phyloP scores from a whole-genome alignment of 2,113 vertebrate genomes.

The Struthio camelus region DNA sequence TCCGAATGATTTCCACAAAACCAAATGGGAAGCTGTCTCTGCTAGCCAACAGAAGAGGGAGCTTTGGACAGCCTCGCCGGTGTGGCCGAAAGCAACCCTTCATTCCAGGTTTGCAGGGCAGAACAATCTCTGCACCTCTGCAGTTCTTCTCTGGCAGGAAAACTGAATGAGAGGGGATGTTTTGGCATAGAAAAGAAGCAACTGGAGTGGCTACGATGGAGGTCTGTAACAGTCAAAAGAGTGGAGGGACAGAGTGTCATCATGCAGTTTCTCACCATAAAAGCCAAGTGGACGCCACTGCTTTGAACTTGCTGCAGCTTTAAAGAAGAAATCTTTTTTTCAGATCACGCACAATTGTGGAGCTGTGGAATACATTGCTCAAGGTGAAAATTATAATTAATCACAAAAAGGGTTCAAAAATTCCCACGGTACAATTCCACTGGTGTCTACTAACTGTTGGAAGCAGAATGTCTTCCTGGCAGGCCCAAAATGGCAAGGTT shows the following conservation, averaged over 20 bases:
- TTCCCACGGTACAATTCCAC: not conserved
- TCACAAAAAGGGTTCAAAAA: not conserved
- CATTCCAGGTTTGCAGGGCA: not conserved
- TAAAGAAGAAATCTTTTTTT: not conserved
- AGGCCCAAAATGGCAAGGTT: not conserved
- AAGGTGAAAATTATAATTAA: not conserved
- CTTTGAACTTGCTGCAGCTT: not conserved
- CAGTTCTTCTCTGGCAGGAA: not conserved
- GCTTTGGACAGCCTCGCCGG: not conserved
- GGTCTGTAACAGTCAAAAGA: not conserved
- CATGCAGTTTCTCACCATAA: not conserved
- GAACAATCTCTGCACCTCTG: not conserved
- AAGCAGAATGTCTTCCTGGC: not conserved
- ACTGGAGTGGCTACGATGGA: not conserved
- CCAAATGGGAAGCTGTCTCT: not conserved
- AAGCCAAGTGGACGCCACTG: not conserved
- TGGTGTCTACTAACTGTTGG: not conserved
- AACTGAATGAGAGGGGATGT: not conserved
- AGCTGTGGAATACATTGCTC: not conserved
- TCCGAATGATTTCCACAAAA: not conserved
- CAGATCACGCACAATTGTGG: not conserved
- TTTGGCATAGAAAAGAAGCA: not conserved
- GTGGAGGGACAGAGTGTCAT: not conserved
- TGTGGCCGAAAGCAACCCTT: not conserved
- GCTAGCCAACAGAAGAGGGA: not conserved